Percentiles rank a stretch among this genome's conserved stretches.
phyloP scores from a whole-genome alignment of 2,113 vertebrate genomes.

The Scomber colias region DNA sequence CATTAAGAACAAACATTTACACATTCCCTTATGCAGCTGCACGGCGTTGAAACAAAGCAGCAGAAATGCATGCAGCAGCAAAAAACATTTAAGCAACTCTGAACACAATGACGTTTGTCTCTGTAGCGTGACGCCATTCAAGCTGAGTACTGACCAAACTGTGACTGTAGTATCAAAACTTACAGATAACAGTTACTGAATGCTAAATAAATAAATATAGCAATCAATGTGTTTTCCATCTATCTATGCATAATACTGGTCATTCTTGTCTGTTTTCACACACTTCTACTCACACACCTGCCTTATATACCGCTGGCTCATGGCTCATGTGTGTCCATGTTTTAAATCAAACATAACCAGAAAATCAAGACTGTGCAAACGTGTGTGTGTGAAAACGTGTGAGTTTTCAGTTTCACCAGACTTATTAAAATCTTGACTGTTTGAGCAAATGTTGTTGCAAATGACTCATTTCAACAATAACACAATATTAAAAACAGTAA shows the following conservation, averaged over 20 bases:
- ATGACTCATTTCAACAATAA: not conserved
- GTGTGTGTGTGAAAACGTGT: too few species aligned
- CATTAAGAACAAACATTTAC: constrained; percentile 18
- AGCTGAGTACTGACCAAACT: too few species aligned
- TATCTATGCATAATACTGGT: too few species aligned
- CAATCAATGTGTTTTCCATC: too few species aligned
- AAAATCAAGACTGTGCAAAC: not conserved
- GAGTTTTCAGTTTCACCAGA: not conserved
- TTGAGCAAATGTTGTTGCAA: not conserved
- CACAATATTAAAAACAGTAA: too few species aligned
- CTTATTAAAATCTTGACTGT: not conserved
- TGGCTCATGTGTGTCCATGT: not conserved
- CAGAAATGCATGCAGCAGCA: not conserved
- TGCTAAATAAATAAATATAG: too few species aligned
- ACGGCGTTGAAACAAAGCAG: not conserved
- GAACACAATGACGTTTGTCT: constrained; percentile 1
- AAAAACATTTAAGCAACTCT: not conserved
- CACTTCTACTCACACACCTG: too few species aligned
- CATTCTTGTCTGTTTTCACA: too few species aligned
- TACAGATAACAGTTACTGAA: too few species aligned
- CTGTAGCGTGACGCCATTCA: too few species aligned
- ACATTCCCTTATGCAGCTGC: not conserved
- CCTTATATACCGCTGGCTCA: too few species aligned
- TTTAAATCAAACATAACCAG: not conserved
- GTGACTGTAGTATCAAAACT: too few species aligned